Evolutionary conservation across 1,140 invertebrate species (phyloP), one percentile per base, ranked within the genome.

Genomic region (Maconellicoccus hirsutus): DNA sequence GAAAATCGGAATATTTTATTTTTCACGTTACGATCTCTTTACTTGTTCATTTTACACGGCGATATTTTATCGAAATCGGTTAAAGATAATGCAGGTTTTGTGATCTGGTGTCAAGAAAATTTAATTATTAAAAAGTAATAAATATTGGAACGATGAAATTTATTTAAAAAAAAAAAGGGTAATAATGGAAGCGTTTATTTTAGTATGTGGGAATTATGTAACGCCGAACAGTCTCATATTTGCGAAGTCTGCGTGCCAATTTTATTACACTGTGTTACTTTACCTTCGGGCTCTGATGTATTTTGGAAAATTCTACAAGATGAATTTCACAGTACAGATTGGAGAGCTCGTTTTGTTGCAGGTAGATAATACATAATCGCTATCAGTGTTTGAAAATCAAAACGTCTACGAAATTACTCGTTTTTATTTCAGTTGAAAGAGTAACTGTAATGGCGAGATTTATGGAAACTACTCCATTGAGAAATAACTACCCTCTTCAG

Each of bases 91-190:
- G 85, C 91, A 75, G 94, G 94, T 63, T 98, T 98, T 82, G 88
- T 99, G 71, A 94, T 97, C 72, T 98, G 95, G 92, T 94, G 92
- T 74, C 94, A 99, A 79, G 94, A 98, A 81, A 97, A 96, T 82
- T 81, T 96, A 21, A 81, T 98, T 0, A 94, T 99, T 73, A 92
- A 92, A 78, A 96, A 94, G 93, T 96, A 83, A 82, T 59, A 72
- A n/a, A 52, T 52, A 52, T 52, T 52, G 4, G 0, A 23, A 26
- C 4, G 69, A n/a, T n/a, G n/a, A n/a, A n/a, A n/a, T n/a, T 29
- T 25, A 7, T 66, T 66, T 66, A 26, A 14, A 26, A 66, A 66
- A 19, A 19, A 19, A 59, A 22, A 59, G 52, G 25, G 25, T 25
- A 2, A 70, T 10, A 21, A 22, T 70, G 6, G 42, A 52, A 14